Conservation (phyloP, 2,888 invertebrate species). For the Trachelus stipa region DNA sequence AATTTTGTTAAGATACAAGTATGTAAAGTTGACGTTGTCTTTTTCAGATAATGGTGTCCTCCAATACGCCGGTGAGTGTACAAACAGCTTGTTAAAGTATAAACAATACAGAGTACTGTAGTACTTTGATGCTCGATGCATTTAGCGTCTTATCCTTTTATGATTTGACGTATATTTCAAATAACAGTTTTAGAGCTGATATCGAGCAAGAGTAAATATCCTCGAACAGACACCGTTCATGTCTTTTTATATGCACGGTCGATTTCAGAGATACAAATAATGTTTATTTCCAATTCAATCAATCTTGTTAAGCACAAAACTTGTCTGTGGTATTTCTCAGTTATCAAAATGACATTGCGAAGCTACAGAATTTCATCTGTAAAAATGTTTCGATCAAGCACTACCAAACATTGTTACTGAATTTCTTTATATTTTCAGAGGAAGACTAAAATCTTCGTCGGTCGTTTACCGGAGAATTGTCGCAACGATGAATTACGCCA, state of each 20-base stretch:
- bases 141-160: slow-evolving; percentile 11
- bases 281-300: slow-evolving; percentile 6
- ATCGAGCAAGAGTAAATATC: slow-evolving; percentile 52
- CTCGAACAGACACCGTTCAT: slow-evolving; percentile 62
- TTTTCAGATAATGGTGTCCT: slow-evolving; percentile 64
- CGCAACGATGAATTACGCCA: slow-evolving; percentile 84
- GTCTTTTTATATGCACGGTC: slow-evolving; percentile 47
- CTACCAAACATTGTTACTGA: background rate
- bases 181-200: slow-evolving; percentile 19
- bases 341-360: background rate
- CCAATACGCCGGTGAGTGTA: slow-evolving; percentile 61
- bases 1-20: too few species aligned
- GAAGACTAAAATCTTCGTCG: slow-evolving; percentile 92
- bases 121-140: background rate
- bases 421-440: slow-evolving; percentile 64
- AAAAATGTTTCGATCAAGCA: background rate
- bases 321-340: slow-evolving; percentile 12
- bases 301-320: background rate
- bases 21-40: slow-evolving; percentile 27
- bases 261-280: slow-evolving; percentile 53
- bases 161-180: slow-evolving; percentile 20
- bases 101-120: too few species aligned
- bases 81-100: slow-evolving; percentile 24
- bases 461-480: slow-evolving; percentile 88
- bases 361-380: background rate